A percentile compares a stretch with the other conserved stretches of the same genome.
phyloP scores from a whole-genome alignment of 2,888 invertebrate species.

The Tetranychus piercei region DNA sequence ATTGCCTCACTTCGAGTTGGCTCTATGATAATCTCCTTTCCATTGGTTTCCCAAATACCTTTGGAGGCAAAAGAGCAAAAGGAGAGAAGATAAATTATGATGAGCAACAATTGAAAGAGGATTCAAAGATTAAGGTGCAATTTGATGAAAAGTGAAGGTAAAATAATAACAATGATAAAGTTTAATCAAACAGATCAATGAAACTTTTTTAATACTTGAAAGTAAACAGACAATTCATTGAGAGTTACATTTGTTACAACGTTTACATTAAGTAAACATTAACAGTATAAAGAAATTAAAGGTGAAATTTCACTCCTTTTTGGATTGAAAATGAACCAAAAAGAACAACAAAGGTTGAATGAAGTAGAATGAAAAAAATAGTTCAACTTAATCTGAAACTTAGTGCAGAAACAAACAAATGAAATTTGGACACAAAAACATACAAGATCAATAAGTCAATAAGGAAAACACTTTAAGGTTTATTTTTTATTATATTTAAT shows the following conservation, averaged over 20 bases:
- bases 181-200: background rate
- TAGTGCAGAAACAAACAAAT: too few species aligned
- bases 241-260: background rate
- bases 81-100: background rate
- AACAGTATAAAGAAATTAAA: too few species aligned
- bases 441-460: background rate
- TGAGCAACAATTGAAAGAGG: background rate
- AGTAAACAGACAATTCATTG: background rate
- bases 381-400: too few species aligned
- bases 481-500: too few species aligned
- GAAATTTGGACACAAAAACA: too few species aligned
- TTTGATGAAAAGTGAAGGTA: too few species aligned
- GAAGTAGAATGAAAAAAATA: too few species aligned
- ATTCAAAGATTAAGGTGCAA: background rate
- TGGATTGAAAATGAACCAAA: too few species aligned
- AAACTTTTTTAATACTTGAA: background rate
- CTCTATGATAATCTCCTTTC: conserved; percentile 12
- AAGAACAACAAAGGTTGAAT: too few species aligned
- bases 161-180: too few species aligned
- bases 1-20: conserved; percentile 13
- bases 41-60: background rate
- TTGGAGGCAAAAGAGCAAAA: background rate
- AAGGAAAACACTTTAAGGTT: background rate
- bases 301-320: too few species aligned
- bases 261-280: too few species aligned